A percentile compares a stretch with the other conserved stretches of the same genome.
These are phyloP conservation scores for Drepana falcataria DNA, from an alignment of 2,888 invertebrate genomes.

Conservation along the genomic window DNA sequence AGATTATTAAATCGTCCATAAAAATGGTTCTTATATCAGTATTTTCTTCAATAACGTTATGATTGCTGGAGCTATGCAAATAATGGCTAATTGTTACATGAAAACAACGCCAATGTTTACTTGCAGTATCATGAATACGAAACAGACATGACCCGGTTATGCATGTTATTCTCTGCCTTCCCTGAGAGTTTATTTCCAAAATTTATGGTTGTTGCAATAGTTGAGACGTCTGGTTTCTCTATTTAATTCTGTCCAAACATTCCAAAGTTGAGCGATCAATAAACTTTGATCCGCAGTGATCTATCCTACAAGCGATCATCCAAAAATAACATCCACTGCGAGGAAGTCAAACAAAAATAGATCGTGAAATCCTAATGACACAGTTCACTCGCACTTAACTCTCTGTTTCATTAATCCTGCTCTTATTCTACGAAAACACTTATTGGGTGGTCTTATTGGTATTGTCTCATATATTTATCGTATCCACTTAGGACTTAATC, in stretches of 20 bases:
- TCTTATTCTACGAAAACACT: conserved; percentile 45
- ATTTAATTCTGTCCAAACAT: conserved; percentile 7
- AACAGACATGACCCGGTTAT: neutral
- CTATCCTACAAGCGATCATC: conserved; percentile 36
- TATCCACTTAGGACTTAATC: conserved; percentile 12
- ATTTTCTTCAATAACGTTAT: too few species aligned
- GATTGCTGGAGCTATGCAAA: too few species aligned
- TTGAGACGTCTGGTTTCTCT: conserved; percentile 5
- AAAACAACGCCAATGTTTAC: too few species aligned
- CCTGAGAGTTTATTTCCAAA: neutral
- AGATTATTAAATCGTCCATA: too few species aligned
- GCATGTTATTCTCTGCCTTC: neutral
- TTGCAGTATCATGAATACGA: too few species aligned
- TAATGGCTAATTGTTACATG: too few species aligned
- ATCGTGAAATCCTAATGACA: conserved; percentile 63
- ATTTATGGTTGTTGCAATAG: neutral
- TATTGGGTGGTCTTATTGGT: conserved; percentile 55
- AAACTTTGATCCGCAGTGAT: conserved; percentile 58
- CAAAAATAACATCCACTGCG: conserved; percentile 36
- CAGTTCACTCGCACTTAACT: conserved; percentile 47
- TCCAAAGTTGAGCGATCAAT: conserved; percentile 39
- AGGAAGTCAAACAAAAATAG: conserved; percentile 51
- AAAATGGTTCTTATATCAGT: too few species aligned
- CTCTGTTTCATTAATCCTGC: conserved; percentile 33
- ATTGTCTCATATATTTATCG: conserved; percentile 34